Percentiles rank a stretch among this genome's conserved stretches.
Evolutionary conservation across 2,888 invertebrate species (phyloP).

Genomic region (Panzeria rudis): DNA sequence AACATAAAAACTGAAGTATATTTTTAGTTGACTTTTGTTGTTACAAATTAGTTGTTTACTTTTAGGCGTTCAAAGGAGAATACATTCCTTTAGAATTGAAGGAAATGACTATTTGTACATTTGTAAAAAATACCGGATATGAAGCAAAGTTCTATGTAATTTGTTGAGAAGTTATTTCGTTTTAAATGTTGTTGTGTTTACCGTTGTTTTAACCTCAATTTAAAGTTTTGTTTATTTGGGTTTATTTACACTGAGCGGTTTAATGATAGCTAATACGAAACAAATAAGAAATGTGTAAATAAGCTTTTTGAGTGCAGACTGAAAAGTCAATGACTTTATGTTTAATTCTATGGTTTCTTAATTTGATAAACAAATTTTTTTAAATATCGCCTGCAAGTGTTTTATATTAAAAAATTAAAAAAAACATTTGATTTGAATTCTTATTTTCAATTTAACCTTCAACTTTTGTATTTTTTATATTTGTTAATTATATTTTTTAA

Average conservation of each 20-base stretch:
- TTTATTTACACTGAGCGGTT: not conserved
- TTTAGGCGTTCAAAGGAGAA: conserved; percentile 31
- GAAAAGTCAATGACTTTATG: conserved; percentile 18
- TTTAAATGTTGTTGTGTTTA: not conserved
- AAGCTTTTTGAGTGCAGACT: too few species aligned
- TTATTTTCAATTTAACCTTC: not conserved
- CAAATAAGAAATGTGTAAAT: not conserved
- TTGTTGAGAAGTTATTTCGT: conserved; percentile 13
- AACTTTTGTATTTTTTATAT: not conserved
- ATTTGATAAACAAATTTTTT: not conserved
- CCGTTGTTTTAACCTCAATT: conserved; percentile 15
- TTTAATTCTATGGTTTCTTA: not conserved
- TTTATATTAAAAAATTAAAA: not conserved
- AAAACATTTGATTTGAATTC: not conserved
- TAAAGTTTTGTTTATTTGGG: not conserved
- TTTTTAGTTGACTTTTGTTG: conserved; percentile 51
- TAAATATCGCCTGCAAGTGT: not conserved
- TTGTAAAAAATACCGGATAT: conserved; percentile 26
- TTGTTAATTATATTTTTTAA: not conserved
- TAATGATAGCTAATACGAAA: not conserved
- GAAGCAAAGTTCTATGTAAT: not conserved
- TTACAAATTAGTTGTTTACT: conserved; percentile 63
- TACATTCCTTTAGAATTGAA: not conserved
- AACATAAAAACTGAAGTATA: conserved; percentile 39
- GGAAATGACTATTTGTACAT: conserved; percentile 41